Evolutionary conservation across 2,113 vertebrate genomes (phyloP), one percentile per base, ranked within the genome.

Genomic region (Oreochromis tanganicae): DNA sequence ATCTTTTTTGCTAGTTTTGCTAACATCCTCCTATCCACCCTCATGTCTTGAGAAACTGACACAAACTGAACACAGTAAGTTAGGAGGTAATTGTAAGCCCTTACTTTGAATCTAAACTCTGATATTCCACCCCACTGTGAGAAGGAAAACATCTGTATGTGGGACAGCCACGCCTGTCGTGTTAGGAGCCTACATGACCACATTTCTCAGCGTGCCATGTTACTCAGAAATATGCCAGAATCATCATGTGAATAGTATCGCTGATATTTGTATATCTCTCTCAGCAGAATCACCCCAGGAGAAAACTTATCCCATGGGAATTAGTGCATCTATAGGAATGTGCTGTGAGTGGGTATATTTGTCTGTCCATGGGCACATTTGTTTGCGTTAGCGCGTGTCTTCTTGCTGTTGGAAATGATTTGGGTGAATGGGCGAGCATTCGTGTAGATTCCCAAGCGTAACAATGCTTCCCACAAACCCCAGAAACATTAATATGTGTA

Each of bases 211-310:
- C 48, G n/a, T 82, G 63, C 82, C 38, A 38, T 66, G 85, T 82
- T 87, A 66, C 86, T 85, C 36, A 81, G 9, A 93, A 92, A 89
- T 87, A 87, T 92, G 86, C 46, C 83, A 17, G 43, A 88, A 85
- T 84, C 6, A 6, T 87, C 55, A 13, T 48, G 59, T 68, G 88
- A 87, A 83, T 88, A 79, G 52, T 85, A 11, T 81, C 29, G 68
- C 16, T 92, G 88, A 93, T 94, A 80, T 89, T 94, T 92, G 90
- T 92, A 48, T n/a, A 81, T 84, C 85, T 87, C 90, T 83, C 85
- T 94, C 89, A 90, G 93, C 92, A 94, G 86, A 94, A 90, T 94
- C 87, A 80, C 82, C 52, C 83, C 9, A 7, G 81, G 84, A 89
- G 87, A 92, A 89, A 92, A 82, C 14, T 61, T 80, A 82, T 87